Conservation (phyloP, 2,888 invertebrate genomes). For the Ectropis crepuscularia region DNA sequence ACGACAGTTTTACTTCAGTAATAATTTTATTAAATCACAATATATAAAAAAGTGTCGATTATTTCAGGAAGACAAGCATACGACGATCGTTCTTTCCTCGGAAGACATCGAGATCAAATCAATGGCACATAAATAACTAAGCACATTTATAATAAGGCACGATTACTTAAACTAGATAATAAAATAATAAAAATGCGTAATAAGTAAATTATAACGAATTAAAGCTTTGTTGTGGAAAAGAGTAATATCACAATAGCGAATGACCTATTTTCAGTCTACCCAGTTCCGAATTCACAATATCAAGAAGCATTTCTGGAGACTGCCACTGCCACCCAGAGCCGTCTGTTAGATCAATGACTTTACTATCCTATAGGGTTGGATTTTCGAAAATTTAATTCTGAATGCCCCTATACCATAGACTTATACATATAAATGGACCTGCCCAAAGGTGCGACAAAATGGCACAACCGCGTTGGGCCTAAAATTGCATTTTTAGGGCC, state of each 20-base stretch:
- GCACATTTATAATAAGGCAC: slow-evolving; percentile 42
- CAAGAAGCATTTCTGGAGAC: too few relatives aligned
- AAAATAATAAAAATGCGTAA: slow-evolving; percentile 35
- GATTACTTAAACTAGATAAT: slow-evolving; percentile 40
- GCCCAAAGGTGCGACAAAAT: too few relatives aligned
- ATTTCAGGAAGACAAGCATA: slow-evolving; percentile 50
- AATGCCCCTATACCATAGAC: too few relatives aligned
- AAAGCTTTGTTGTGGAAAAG: slow-evolving; percentile 83
- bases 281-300: too few relatives aligned
- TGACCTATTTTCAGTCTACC: slow-evolving; percentile 15
- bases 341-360: too few relatives aligned
- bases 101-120: slow-evolving; percentile 79
- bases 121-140: slow-evolving; percentile 68
- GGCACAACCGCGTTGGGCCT: too few relatives aligned
- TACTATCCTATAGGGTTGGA: too few relatives aligned
- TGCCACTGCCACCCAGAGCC: too few relatives aligned
- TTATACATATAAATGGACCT: too few relatives aligned
- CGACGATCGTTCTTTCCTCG: slow-evolving; percentile 49
- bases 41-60: slow-evolving; percentile 16
- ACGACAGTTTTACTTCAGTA: background rate
- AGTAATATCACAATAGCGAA: slow-evolving; percentile 68
- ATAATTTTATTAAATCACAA: slow-evolving; percentile 24
- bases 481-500: too few relatives aligned
- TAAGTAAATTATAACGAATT: slow-evolving; percentile 74
- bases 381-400: too few relatives aligned